Evolutionary conservation across 30 jellyfish, hydroid and myxozoan genomes (phyloP).

Genomic region (Turritopsis rubra): DNA sequence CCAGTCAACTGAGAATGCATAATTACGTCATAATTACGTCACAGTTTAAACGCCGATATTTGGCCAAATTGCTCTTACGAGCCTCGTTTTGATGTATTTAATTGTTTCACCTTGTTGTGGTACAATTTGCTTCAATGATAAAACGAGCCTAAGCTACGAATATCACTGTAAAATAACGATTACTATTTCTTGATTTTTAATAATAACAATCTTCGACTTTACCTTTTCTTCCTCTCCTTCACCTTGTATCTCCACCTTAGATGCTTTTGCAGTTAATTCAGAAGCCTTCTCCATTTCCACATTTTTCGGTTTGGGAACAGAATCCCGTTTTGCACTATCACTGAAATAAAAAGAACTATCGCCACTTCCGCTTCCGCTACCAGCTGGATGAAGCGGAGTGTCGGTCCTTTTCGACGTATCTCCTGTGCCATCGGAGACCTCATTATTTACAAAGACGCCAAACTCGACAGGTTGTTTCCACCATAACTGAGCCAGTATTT

Average conservation of each 20-base stretch:
- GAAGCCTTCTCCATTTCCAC: conserved; percentile 6
- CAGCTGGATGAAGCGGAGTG: conserved; percentile 31
- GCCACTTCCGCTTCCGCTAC: conserved; percentile 27
- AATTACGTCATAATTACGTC: too few relatives aligned
- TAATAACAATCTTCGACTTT: not conserved
- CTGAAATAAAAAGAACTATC: not conserved
- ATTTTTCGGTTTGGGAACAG: conserved; percentile 17
- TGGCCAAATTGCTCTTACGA: too few relatives aligned
- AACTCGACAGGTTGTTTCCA: conserved; percentile 30
- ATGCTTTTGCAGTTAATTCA: conserved; percentile 31
- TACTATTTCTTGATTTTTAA: too few relatives aligned
- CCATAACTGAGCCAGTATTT: not conserved
- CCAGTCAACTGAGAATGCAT: too few relatives aligned
- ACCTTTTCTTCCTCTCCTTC: conserved; percentile 23
- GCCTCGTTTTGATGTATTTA: too few relatives aligned
- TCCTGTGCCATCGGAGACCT: conserved; percentile 21
- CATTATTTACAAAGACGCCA: conserved; percentile 24
- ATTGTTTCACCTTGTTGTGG: too few relatives aligned
- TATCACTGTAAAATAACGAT: too few relatives aligned
- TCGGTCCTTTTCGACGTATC: conserved; percentile 24
- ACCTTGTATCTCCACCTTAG: conserved; percentile 33
- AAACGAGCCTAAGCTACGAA: too few relatives aligned
- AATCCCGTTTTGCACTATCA: conserved; percentile 31
- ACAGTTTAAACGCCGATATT: too few relatives aligned
- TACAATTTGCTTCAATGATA: too few relatives aligned